phyloP scores from a whole-genome alignment of 2,797 vertebrate species.

The Discoglossus pictus region DNA sequence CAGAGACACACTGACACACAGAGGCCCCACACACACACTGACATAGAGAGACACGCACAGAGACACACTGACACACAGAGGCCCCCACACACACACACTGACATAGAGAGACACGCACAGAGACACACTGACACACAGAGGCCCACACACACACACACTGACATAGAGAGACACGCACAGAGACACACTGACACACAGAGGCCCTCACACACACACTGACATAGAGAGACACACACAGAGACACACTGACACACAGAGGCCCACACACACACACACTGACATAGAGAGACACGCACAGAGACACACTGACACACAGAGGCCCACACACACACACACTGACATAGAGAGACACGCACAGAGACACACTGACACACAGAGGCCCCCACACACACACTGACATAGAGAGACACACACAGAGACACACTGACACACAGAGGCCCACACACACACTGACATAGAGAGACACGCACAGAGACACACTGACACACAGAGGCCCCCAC shows the following conservation, averaged over 20 bases:
- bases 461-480: not conserved
- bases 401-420: too few species aligned
- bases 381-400: not conserved
- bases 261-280: not conserved
- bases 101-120: too few species aligned
- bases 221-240: not conserved
- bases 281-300: slow-evolving; percentile 9
- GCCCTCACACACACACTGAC: not conserved
- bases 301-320: not conserved
- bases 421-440: too few species aligned
- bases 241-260: not conserved
- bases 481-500: not conserved
- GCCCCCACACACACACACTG: too few species aligned
- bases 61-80: not conserved
- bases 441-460: not conserved
- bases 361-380: too few species aligned
- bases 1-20: not conserved
- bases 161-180: too few species aligned
- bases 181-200: too few species aligned
- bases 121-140: too few species aligned
- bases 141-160: not conserved
- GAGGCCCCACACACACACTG: not conserved
- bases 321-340: too few species aligned
- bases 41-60: slow-evolving; percentile 8
- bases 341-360: too few species aligned